phyloP scores from a whole-genome alignment of 2,797 vertebrate genomes.

The Momotus momota region DNA sequence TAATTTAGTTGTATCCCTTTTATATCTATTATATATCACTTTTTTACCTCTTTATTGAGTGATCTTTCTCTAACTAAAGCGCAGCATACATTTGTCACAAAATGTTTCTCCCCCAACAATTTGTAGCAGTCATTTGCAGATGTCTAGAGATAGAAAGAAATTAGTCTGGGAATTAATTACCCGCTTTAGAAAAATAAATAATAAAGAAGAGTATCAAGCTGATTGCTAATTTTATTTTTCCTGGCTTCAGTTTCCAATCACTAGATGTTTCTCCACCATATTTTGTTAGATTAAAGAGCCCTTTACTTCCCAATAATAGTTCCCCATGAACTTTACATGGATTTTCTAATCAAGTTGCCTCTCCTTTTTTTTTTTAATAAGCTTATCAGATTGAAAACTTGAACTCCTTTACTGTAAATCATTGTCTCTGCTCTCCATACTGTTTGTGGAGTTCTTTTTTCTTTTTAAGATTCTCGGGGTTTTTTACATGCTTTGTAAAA shows the following conservation, averaged over 20 bases:
- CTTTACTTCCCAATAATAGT: conserved; percentile 29
- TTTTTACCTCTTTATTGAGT: background rate
- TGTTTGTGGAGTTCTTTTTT: background rate
- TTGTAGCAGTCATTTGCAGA: conserved; percentile 29
- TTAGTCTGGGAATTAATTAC: conserved; percentile 37
- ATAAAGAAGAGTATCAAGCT: background rate
- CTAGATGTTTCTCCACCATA: conserved; percentile 27
- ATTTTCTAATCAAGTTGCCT: conserved; percentile 51
- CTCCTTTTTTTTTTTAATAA: conserved; percentile 56
- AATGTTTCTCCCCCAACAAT: background rate
- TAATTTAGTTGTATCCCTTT: background rate
- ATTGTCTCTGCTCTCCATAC: background rate
- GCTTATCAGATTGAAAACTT: conserved; percentile 37
- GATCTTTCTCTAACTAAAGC: background rate
- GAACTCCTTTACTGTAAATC: conserved; percentile 1
- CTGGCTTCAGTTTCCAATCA: conserved; percentile 54
- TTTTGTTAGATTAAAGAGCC: conserved; percentile 54
- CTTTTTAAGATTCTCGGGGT: background rate
- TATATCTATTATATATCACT: background rate
- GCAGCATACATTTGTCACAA: background rate
- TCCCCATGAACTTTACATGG: conserved; percentile 38
- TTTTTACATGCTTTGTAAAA: background rate
- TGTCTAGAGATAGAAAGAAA: conserved; percentile 15
- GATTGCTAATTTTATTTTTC: conserved; percentile 69
- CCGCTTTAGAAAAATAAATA: conserved; percentile 5